Percentiles rank a stretch among this genome's conserved stretches.
phyloP scores from a whole-genome alignment of 1,140 invertebrate species.

The Trachymyrmex cornetzi region DNA sequence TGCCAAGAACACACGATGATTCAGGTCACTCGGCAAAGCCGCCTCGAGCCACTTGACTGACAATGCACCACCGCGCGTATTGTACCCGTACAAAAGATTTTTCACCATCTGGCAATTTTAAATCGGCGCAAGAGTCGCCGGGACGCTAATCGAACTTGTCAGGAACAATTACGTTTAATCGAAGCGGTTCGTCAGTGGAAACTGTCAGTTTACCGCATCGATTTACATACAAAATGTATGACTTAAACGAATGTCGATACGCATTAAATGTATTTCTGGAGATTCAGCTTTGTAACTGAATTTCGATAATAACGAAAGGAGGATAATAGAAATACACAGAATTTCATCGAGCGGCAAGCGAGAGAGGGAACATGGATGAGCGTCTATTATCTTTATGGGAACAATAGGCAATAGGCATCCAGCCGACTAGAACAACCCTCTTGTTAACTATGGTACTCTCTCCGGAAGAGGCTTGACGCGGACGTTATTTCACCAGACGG shows the following conservation, averaged over 20 bases:
- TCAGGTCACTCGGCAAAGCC: constrained; percentile 17
- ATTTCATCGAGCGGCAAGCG: constrained; percentile 34
- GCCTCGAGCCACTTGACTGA: constrained; percentile 44
- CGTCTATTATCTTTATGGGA: constrained; percentile 57
- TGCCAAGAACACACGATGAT: constrained; percentile 34
- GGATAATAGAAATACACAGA: constrained; percentile 21
- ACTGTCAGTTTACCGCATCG: neutral
- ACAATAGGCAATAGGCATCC: constrained; percentile 54
- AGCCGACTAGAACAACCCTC: constrained; percentile 58
- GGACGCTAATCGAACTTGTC: constrained; percentile 26
- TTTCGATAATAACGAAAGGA: neutral
- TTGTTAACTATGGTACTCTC: constrained; percentile 42
- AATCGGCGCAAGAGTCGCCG: constrained; percentile 6
- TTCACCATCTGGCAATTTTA: constrained; percentile 53
- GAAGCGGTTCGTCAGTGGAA: neutral
- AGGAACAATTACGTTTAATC: constrained; percentile 15
- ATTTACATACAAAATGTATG: neutral
- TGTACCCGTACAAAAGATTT: constrained; percentile 41
- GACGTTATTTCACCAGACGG: constrained; percentile 44
- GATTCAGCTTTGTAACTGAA: constrained; percentile 19
- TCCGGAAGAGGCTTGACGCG: constrained; percentile 49
- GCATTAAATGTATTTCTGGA: constrained; percentile 11
- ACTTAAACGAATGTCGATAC: neutral
- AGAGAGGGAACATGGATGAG: constrained; percentile 19
- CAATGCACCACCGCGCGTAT: constrained; percentile 42